A percentile compares a stretch with the other conserved stretches of the same genome.
phyloP scores from a whole-genome alignment of 35 echinoderm and acorn worm genomes.

The Apostichopus japonicus region DNA sequence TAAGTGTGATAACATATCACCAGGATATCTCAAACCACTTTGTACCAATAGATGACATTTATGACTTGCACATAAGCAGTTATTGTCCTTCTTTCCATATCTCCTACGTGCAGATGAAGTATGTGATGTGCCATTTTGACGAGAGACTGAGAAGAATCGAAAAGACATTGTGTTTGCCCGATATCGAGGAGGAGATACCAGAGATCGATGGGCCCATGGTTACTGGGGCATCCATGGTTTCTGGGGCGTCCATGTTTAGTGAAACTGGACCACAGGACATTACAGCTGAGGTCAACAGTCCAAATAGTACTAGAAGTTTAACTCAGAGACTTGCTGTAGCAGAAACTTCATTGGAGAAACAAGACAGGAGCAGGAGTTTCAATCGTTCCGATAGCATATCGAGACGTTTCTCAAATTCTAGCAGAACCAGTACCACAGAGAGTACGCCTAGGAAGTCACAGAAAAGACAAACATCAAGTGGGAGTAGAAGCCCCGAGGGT shows the following conservation, averaged over 20 bases:
- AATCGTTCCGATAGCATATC: neutral
- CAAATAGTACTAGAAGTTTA: neutral
- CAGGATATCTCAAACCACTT: neutral
- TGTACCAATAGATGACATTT: neutral
- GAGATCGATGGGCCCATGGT: neutral
- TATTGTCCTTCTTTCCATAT: neutral
- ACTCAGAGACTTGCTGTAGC: neutral
- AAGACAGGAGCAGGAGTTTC: neutral
- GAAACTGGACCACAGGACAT: too few species aligned
- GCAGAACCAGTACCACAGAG: too few species aligned
- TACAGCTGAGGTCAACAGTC: neutral
- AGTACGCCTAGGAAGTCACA: too few species aligned
- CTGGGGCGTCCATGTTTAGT: too few species aligned
- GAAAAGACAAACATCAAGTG: too few species aligned
- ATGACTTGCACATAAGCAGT: neutral
- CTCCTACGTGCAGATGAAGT: neutral
- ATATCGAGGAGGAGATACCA: neutral
- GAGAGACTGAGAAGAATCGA: neutral
- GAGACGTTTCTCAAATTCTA: too few species aligned
- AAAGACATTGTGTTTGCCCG: neutral
- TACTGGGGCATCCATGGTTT: too few species aligned
- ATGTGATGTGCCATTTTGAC: conserved; percentile 14
- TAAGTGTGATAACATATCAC: neutral
- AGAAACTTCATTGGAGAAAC: neutral
- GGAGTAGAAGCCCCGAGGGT: too few species aligned